These are phyloP conservation scores for Otis tarda DNA, from an alignment of 2,113 vertebrate species.

Conservation along the genomic window DNA sequence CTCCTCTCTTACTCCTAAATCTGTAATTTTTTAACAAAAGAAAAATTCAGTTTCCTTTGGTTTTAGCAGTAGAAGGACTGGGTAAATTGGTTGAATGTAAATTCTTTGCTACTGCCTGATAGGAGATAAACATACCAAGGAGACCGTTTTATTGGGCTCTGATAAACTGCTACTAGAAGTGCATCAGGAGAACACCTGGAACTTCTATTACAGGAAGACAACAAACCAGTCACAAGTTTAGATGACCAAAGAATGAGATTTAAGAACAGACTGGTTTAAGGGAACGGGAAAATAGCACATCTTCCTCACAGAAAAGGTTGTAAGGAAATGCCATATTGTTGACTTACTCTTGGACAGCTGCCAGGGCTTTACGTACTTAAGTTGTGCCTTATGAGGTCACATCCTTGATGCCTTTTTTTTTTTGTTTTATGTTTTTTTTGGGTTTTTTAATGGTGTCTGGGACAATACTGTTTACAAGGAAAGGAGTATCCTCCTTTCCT, in stretches of 20 bases:
- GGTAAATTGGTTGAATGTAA: background rate
- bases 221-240: background rate
- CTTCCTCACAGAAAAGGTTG: background rate
- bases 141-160: background rate
- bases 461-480: constrained; percentile 11
- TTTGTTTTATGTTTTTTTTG: background rate
- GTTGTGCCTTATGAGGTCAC: constrained; percentile 10
- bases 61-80: background rate
- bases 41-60: background rate
- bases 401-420: constrained; percentile 9
- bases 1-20: background rate
- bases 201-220: background rate
- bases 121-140: background rate
- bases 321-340: constrained; percentile 39
- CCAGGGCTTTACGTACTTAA: background rate
- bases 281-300: background rate
- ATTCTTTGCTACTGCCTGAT: background rate
- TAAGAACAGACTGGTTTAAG: background rate
- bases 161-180: background rate
- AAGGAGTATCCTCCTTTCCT: background rate
- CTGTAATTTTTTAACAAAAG: background rate
- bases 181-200: background rate
- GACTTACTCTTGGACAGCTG: background rate
- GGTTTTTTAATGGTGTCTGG: background rate
- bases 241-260: background rate